Conservation (phyloP, 2,888 invertebrate genomes). For the Cinara cedri region DNA sequence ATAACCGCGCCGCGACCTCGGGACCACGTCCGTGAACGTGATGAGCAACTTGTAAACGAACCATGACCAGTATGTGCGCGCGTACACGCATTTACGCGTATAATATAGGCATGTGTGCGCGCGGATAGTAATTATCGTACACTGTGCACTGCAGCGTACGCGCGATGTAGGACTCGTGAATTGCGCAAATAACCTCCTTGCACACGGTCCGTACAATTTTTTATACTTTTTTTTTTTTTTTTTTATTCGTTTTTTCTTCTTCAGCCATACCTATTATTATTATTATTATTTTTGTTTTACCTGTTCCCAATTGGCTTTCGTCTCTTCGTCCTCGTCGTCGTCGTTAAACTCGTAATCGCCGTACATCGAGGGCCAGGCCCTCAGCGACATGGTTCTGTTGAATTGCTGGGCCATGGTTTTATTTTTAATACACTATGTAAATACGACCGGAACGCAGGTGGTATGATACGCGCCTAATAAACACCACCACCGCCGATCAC, state of each 20-base stretch:
- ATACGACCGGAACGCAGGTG: too few relatives aligned
- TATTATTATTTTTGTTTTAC: slow-evolving; percentile 15
- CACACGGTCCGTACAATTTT: background rate
- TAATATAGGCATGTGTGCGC: too few relatives aligned
- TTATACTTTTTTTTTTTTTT: background rate
- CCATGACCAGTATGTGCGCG: background rate
- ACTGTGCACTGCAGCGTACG: background rate
- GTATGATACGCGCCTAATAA: too few relatives aligned
- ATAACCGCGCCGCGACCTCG: background rate
- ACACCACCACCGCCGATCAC: background rate
- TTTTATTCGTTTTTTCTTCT: background rate
- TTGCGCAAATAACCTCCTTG: slow-evolving; percentile 19
- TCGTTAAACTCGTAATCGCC: slow-evolving; percentile 49
- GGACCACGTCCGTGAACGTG: background rate
- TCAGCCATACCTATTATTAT: background rate
- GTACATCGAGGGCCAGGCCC: slow-evolving; percentile 51
- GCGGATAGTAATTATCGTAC: slow-evolving; percentile 2
- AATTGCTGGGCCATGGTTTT: slow-evolving; percentile 36
- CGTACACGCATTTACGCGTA: too few relatives aligned
- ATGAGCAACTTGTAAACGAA: slow-evolving; percentile 13
- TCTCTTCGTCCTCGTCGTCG: slow-evolving; percentile 5
- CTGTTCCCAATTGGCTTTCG: slow-evolving; percentile 46
- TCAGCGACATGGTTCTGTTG: slow-evolving; percentile 50
- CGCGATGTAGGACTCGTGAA: background rate
- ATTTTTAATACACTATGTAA: too few relatives aligned